Evolutionary conservation across 2,888 invertebrate genomes (phyloP), one percentile per base, ranked within the genome.

Genomic region (Pterobdella sp.): DNA sequence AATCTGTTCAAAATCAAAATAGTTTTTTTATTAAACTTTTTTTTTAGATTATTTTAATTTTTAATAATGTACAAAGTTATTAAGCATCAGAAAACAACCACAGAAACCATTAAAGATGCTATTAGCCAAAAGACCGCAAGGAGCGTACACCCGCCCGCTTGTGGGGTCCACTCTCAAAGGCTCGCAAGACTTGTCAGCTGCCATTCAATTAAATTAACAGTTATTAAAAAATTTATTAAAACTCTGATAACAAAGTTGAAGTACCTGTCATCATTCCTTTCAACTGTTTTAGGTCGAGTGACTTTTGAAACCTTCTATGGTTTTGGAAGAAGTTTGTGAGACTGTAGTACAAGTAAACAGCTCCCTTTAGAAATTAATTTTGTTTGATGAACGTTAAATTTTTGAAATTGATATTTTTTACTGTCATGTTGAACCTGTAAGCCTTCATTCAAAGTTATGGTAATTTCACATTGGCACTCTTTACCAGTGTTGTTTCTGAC

Each of bases 111-210:
- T 96, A 82, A 99, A 99, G 73, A 98, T 85, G 0, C 97, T 97
- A 86, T 98, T 98, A 0, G 98, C 98, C 77, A 99, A 97, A 18
- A 97, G 97, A 18, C 98, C 98, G 84, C 98, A 98, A 0, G 98
- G 98, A 1, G 94, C 96, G 76, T 72, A 72, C 2, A 34, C 67
- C 49, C n/a, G 31, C 10, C 34, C 37, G 22, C 10, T 36, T n/a
- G 0, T 7, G 7, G 14, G 31, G 22, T n/a, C 67, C 22, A 35
- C 29, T 31, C 52, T 4, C 29, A 68, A 68, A 29, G 68, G 68
- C n/a, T 42, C 22, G 31, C 68, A 68, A 7, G 36, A 35, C 10
- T 18, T 1, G 37, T 36, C 96, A n/a, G n/a, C n/a, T n/a, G n/a
- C n/a, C n/a, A n/a, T n/a, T n/a, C n/a, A n/a, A n/a, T n/a, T n/a